phyloP scores from a whole-genome alignment of 2,888 invertebrate species.

The Gymnoscelis rufifasciata region DNA sequence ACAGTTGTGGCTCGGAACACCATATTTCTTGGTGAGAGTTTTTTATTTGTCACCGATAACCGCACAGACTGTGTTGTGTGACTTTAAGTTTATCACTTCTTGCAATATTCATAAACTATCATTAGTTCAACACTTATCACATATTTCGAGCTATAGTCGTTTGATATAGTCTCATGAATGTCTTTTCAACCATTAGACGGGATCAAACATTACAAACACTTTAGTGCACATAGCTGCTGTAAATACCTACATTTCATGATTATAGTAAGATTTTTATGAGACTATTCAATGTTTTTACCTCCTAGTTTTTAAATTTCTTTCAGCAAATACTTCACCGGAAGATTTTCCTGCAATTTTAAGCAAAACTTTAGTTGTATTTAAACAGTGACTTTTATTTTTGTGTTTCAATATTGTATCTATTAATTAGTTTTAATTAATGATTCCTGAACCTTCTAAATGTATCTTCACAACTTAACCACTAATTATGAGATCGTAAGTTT shows the following conservation, averaged over 20 bases:
- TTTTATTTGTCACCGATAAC: constrained; percentile 9
- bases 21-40: constrained; percentile 21
- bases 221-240: constrained; percentile 1
- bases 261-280: constrained; percentile 13
- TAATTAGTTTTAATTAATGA: no score
- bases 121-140: constrained; percentile 13
- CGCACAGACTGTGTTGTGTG: constrained; percentile 14
- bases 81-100: constrained; percentile 12
- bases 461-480: constrained; percentile 29
- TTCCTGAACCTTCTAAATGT: no score
- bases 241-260: neutral
- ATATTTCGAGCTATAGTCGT: constrained; percentile 23
- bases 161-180: constrained; percentile 19
- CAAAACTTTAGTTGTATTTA: neutral
- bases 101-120: constrained; percentile 12
- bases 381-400: neutral
- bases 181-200: constrained; percentile 7
- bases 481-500: constrained; percentile 26
- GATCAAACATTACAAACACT: neutral
- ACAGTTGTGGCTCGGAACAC: constrained; percentile 22
- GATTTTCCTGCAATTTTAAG: neutral
- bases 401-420: constrained; percentile 1
- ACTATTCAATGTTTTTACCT: constrained; percentile 20
- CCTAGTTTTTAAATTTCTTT: constrained; percentile 17
- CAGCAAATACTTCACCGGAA: constrained; percentile 8